These are phyloP conservation scores for Cydia fagiglandana DNA, from an alignment of 1,140 invertebrate species.

Conservation along the genomic window DNA sequence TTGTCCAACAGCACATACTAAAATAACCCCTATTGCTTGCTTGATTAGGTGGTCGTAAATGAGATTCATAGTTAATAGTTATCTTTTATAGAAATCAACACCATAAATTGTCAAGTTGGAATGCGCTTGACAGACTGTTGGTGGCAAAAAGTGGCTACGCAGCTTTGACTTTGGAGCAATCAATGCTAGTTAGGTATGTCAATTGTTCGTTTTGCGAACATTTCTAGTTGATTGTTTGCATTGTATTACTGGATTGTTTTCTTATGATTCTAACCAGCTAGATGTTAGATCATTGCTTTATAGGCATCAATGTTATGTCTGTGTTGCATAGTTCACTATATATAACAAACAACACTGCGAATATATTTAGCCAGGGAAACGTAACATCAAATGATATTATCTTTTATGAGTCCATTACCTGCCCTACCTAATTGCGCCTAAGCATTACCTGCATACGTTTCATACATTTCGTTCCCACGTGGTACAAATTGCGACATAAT, in stretches of 20 bases:
- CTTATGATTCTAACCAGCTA: background rate
- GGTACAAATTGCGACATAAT: slow-evolving; percentile 26
- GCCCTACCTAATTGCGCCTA: slow-evolving; percentile 11
- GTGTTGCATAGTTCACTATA: background rate
- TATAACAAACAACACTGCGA: background rate
- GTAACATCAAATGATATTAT: slow-evolving; percentile 4
- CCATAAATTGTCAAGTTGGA: slow-evolving; percentile 14
- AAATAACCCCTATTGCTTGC: background rate
- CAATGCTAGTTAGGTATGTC: slow-evolving; percentile 11
- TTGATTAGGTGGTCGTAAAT: background rate
- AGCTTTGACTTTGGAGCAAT: background rate
- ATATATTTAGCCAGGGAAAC: background rate
- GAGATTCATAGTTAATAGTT: background rate
- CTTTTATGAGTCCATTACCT: slow-evolving; percentile 17
- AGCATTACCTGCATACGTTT: background rate
- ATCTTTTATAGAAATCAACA: slow-evolving; percentile 20
- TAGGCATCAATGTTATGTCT: background rate
- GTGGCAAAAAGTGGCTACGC: background rate
- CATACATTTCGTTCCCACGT: slow-evolving; percentile 25
- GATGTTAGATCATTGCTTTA: background rate
- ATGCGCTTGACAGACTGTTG: slow-evolving; percentile 4
- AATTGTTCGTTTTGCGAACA: slow-evolving; percentile 23
- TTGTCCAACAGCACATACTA: background rate
- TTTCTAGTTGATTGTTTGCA: slow-evolving; percentile 14
- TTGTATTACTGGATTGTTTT: slow-evolving; percentile 5